These are phyloP conservation scores for Pseudococcus longispinus DNA, from an alignment of 2,888 invertebrate genomes.

Conservation along the genomic window DNA sequence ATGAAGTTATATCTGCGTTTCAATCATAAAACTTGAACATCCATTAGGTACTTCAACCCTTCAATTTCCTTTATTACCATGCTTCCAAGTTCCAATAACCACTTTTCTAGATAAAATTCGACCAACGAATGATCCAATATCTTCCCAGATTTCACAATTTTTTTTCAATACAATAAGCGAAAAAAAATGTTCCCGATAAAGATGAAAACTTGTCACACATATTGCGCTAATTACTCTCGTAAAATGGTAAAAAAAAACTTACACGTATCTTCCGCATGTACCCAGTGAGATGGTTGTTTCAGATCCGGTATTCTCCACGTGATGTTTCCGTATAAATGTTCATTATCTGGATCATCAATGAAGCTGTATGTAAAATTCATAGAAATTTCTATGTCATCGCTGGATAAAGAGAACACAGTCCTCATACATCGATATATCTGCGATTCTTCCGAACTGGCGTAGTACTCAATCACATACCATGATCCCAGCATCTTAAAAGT, in stretches of 20 bases:
- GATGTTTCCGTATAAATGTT: constrained; percentile 82
- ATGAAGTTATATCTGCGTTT: too few relatives aligned
- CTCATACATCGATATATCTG: constrained; percentile 86
- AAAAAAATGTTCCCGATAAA: constrained; percentile 26
- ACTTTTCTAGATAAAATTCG: background rate
- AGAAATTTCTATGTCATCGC: constrained; percentile 60
- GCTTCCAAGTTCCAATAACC: too few relatives aligned
- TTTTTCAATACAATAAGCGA: background rate
- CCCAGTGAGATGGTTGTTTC: constrained; percentile 81
- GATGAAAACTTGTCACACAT: background rate
- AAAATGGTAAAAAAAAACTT: constrained; percentile 62
- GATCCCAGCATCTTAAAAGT: constrained; percentile 74
- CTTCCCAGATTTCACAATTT: background rate
- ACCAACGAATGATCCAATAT: background rate
- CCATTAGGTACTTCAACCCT: too few relatives aligned
- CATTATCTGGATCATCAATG: constrained; percentile 82
- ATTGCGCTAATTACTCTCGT: constrained; percentile 21
- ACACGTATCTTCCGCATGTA: constrained; percentile 86
- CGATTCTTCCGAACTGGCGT: constrained; percentile 86
- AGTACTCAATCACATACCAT: constrained; percentile 88
- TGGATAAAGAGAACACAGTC: constrained; percentile 71
- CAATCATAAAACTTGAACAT: too few relatives aligned
- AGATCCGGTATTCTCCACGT: constrained; percentile 83
- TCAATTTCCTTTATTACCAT: too few relatives aligned
- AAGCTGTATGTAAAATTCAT: constrained; percentile 91